phyloP scores from a whole-genome alignment of 2,888 invertebrate genomes.

The Ptilodon capucinus region DNA sequence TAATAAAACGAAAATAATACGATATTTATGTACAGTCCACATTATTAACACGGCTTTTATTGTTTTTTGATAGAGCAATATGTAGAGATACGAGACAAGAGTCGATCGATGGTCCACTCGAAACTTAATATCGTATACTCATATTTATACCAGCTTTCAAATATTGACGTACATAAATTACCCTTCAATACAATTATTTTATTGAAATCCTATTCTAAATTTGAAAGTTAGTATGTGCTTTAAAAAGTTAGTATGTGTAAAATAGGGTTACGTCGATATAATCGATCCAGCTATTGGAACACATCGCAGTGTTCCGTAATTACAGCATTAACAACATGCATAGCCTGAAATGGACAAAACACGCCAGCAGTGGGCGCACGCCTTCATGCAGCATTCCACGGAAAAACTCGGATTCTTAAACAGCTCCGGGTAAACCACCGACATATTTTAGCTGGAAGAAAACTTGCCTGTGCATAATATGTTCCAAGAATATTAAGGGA shows the following conservation, averaged over 20 bases:
- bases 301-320: slow-evolving; percentile 51
- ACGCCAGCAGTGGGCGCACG: slow-evolving; percentile 42
- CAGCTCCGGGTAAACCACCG: slow-evolving; percentile 33
- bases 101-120: slow-evolving; percentile 3
- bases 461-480: slow-evolving; percentile 30
- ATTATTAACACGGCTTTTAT: slow-evolving; percentile 64
- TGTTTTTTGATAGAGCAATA: slow-evolving; percentile 41
- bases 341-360: slow-evolving; percentile 63
- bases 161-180: too few species aligned
- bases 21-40: slow-evolving; percentile 63
- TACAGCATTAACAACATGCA: slow-evolving; percentile 58
- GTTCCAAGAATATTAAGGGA: slow-evolving; percentile 47
- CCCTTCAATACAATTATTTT: too few species aligned
- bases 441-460: slow-evolving; percentile 35
- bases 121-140: not conserved
- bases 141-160: too few species aligned
- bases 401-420: slow-evolving; percentile 49
- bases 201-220: too few species aligned
- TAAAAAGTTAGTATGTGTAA: not conserved
- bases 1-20: slow-evolving; percentile 76
- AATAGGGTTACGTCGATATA: slow-evolving; percentile 42
- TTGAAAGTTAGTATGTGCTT: too few species aligned
- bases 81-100: slow-evolving; percentile 8
- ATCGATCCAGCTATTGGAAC: slow-evolving; percentile 54
- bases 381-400: slow-evolving; percentile 44